phyloP scores from a whole-genome alignment of 2,113 vertebrate species.

The Hiodon alosoides region DNA sequence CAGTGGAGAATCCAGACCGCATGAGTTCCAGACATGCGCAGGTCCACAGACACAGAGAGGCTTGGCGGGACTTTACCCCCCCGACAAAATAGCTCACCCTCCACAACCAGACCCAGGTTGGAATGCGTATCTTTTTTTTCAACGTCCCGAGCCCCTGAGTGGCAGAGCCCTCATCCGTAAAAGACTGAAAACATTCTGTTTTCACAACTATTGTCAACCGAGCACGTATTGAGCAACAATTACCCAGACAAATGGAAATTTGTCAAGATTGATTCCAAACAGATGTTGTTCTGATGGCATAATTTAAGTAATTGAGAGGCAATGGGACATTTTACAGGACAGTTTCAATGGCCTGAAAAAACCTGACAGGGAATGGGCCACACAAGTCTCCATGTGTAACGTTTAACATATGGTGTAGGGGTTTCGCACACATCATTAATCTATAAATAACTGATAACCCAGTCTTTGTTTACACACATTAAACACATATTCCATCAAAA shows the following conservation, averaged over 20 bases:
- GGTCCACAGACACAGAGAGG: no score
- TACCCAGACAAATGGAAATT: constrained; percentile 22
- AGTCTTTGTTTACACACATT: no score
- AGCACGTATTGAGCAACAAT: constrained; percentile 12
- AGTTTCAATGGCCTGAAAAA: constrained; percentile 1
- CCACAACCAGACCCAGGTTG: constrained; percentile 14
- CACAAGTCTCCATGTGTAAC: not conserved
- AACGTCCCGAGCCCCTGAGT: not conserved
- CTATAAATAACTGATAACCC: no score
- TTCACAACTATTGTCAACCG: constrained; percentile 8
- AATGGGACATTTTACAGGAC: constrained; percentile 3
- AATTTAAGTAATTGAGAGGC: constrained; percentile 15
- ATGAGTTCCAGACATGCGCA: not conserved
- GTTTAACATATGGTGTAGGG: not conserved
- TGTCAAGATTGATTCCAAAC: constrained; percentile 19
- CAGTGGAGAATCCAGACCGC: not conserved
- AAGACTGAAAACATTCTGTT: constrained; percentile 7
- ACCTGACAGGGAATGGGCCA: constrained; percentile 4
- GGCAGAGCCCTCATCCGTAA: not conserved
- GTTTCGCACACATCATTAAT: not conserved
- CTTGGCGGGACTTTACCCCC: not conserved
- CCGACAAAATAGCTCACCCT: not conserved
- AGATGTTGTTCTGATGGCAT: constrained; percentile 13
- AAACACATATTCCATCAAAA: no score
- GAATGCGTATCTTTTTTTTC: constrained; percentile 11